Percentiles rank a stretch among this genome's conserved stretches.
Conservation (phyloP, 2,797 vertebrate species). For the Hydrocynus forskahlii region DNA sequence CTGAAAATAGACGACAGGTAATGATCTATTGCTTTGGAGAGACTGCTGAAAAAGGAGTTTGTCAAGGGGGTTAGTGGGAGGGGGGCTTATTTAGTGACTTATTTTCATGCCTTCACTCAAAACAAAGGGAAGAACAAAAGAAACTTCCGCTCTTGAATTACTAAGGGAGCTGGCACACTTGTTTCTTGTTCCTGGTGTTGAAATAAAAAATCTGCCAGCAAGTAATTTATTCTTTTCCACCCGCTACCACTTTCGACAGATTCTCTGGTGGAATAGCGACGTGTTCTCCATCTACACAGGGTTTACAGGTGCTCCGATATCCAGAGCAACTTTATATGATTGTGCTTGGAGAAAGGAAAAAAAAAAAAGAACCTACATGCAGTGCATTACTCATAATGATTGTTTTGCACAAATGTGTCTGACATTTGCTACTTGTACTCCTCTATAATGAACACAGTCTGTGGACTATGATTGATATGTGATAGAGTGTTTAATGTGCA, state of each 20-base stretch:
- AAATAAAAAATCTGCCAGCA: constrained; percentile 75
- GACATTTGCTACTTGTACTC: background rate
- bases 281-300: background rate
- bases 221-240: constrained; percentile 74
- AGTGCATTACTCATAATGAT: background rate
- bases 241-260: constrained; percentile 68
- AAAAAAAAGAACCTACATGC: background rate
- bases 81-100: constrained; percentile 75
- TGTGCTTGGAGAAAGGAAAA: background rate
- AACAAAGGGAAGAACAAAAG: constrained; percentile 80
- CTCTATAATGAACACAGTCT: background rate
- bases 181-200: constrained; percentile 70
- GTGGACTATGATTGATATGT: background rate
- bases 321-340: background rate
- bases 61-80: constrained; percentile 63
- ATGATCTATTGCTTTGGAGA: constrained; percentile 67
- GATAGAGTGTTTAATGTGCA: background rate
- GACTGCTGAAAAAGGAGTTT: constrained; percentile 60
- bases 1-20: constrained; percentile 71
- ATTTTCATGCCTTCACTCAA: constrained; percentile 70
- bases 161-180: constrained; percentile 82
- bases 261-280: background rate
- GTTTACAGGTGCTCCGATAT: constrained; percentile 13
- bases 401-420: background rate
- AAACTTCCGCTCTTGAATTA: constrained; percentile 77